Conservation (phyloP, 2,888 invertebrate species). For the Hydrotaea diabolus region DNA sequence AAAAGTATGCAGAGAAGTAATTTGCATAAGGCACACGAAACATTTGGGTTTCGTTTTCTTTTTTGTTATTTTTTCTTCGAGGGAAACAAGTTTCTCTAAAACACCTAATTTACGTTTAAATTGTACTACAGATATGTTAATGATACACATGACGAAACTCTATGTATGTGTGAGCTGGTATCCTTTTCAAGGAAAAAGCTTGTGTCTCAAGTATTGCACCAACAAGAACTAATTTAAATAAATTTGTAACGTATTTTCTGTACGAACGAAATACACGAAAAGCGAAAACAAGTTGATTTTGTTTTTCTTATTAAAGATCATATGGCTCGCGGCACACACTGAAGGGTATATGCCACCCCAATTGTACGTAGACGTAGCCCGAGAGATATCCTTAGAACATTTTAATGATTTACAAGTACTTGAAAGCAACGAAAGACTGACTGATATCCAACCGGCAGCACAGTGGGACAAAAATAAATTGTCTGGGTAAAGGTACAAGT, state of each 20-base stretch:
- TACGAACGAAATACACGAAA: not conserved
- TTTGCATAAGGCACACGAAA: constrained; percentile 54
- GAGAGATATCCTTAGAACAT: not conserved
- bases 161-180: constrained; percentile 33
- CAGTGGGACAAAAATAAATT: too few species aligned
- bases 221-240: constrained; percentile 68
- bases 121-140: constrained; percentile 50
- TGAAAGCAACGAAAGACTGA: not conserved
- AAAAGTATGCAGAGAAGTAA: constrained; percentile 11
- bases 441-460: not conserved
- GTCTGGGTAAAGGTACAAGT: too few species aligned
- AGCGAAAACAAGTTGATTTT: constrained; percentile 35
- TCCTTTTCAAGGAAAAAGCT: constrained; percentile 51
- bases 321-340: not conserved
- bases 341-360: not conserved
- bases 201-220: constrained; percentile 62
- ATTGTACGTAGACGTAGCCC: not conserved
- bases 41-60: constrained; percentile 56
- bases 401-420: not conserved
- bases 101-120: constrained; percentile 64
- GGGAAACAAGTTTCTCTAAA: constrained; percentile 58
- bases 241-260: constrained; percentile 70
- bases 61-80: constrained; percentile 9
- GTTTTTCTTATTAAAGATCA: constrained; percentile 17
- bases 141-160: not conserved